A percentile compares a stretch with the other conserved stretches of the same genome.
Evolutionary conservation across 2,888 invertebrate species (phyloP).

Genomic region (Sesamia inferens): DNA sequence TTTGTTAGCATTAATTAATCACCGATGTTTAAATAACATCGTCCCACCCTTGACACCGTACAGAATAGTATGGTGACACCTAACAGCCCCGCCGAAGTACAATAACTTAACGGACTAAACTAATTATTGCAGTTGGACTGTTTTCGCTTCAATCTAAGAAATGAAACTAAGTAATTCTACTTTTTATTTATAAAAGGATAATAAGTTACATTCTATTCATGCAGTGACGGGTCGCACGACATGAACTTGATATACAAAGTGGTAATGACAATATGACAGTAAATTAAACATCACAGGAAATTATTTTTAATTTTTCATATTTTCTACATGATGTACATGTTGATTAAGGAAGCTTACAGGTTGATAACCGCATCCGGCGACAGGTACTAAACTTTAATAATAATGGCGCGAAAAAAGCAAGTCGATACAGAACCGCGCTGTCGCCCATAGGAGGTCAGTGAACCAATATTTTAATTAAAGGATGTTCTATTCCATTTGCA

Average conservation of each 20-base stretch:
- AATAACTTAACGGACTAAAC: constrained; percentile 10
- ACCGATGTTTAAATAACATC: not conserved
- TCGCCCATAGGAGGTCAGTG: no score
- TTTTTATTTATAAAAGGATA: constrained; percentile 24
- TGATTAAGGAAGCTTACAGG: not conserved
- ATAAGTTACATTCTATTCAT: not conserved
- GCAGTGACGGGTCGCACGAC: constrained; percentile 9
- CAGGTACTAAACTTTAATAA: no score
- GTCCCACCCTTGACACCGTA: not conserved
- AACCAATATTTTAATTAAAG: no score
- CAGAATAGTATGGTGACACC: not conserved
- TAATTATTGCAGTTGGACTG: constrained; percentile 2
- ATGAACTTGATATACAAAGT: not conserved
- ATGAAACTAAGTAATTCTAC: constrained; percentile 29
- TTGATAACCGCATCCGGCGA: not conserved
- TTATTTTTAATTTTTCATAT: no score
- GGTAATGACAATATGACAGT: no score
- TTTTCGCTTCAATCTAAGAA: constrained; percentile 32
- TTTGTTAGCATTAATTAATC: constrained; percentile 9
- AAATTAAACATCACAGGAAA: no score
- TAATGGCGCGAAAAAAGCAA: no score
- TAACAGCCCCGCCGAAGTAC: not conserved
- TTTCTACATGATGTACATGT: no score
- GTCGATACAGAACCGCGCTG: no score
- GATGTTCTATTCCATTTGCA: no score